Base-by-base conservation (phyloP, 1,140 invertebrate species). In the Drepana arcuata region DNA sequence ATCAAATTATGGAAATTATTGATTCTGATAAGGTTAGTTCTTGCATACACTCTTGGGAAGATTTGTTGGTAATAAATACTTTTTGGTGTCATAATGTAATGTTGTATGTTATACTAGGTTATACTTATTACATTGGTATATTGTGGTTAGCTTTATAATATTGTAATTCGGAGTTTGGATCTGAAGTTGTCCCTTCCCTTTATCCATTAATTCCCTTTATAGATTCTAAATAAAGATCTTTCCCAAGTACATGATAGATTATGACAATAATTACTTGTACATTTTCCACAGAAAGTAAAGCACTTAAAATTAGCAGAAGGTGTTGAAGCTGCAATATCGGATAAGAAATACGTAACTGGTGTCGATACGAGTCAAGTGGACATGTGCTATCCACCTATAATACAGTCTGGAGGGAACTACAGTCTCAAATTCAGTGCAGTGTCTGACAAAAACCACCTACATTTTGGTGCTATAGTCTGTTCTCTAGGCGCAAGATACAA, bases 1-100 rank as follows among this genome's bases (percentile, higher is more conserved):
- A 98, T 83, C 95, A 99, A 82, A 95, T 99, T 38, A 98, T 99
- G 91, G 96, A 98, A 74, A 96, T 99, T 54, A 97, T 99, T 66
- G 98, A 99, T 88, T 92, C 93, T 4, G 97, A 99, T 67, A 93
- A 93, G 83, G 94, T 95, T 84, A 66, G 45, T 33, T 41, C 9
- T 13, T 16, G 18, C 40, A n/a, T 16, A 21, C 28, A 15, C 3
- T 30, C 5, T 7, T 14, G n/a, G n/a, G n/a, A n/a, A n/a, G 12
- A 30, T 13, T 14, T 2, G 14, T n/a, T 7, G 25, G 10, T 27
- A 27, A 7, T 4, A 9, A 9, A 21, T 21, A 5, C 4, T 4
- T 21, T 5, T 21, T 21, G 18, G 9, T 21, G 18, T n/a, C n/a
- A n/a, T n/a, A n/a, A n/a, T n/a, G n/a, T n/a, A n/a, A n/a, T n/a